phyloP scores from a whole-genome alignment of 2,888 invertebrate species.

The Apotomis turbidana region DNA sequence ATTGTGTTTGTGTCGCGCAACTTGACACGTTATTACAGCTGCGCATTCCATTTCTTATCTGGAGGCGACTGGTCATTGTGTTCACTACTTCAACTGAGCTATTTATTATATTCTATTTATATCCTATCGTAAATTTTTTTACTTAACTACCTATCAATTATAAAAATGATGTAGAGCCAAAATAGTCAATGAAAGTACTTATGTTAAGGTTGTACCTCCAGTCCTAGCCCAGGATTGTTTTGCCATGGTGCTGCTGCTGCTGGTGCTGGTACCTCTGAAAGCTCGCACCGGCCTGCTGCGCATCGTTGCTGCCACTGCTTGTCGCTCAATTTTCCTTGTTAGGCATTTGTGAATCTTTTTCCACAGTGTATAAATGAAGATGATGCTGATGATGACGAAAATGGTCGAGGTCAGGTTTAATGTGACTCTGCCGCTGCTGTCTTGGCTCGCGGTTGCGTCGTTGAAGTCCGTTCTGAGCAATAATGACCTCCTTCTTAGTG shows the following conservation, averaged over 20 bases:
- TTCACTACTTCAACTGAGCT: no score
- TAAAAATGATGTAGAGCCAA: no score
- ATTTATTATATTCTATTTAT: no score
- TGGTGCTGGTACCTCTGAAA: not conserved
- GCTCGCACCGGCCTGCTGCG: not conserved
- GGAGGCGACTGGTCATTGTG: no score
- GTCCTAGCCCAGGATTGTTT: not conserved
- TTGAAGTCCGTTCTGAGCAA: not conserved
- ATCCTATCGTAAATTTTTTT: no score
- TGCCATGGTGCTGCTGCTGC: not conserved
- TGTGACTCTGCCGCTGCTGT: not conserved
- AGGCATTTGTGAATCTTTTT: no score
- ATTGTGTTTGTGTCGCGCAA: no score
- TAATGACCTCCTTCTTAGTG: not conserved
- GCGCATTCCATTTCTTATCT: no score
- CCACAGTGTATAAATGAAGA: not conserved
- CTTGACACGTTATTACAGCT: no score
- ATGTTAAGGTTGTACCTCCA: not conserved
- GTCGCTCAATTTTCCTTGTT: no score
- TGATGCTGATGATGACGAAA: not conserved
- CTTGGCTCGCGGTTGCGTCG: not conserved
- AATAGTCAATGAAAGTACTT: not conserved
- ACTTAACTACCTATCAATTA: no score
- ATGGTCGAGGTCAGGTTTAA: not conserved
- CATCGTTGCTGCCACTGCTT: no score